Evolutionary conservation across 2,113 vertebrate species (phyloP).

Genomic region (Okapia johnstoni): DNA sequence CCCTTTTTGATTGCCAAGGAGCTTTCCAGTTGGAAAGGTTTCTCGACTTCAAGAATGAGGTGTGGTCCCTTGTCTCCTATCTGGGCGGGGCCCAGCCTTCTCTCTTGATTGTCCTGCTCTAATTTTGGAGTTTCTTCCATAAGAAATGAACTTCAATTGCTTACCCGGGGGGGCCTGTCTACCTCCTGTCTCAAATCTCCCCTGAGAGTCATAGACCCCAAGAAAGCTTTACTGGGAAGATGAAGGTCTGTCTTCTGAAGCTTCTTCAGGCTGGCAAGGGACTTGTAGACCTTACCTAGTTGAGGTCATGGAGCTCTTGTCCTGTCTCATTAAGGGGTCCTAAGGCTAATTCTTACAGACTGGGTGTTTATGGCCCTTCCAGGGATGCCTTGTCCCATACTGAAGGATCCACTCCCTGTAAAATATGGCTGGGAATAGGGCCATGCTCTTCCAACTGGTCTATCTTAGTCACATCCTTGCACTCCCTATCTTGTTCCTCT

Average conservation of each 20-base stretch:
- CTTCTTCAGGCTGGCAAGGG: neutral
- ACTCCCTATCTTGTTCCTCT: neutral
- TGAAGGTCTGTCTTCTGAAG: neutral
- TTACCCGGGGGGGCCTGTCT: neutral
- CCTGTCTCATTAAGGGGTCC: neutral
- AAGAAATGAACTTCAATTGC: neutral
- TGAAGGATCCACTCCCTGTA: neutral
- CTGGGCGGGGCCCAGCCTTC: neutral
- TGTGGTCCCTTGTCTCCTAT: neutral
- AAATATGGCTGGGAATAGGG: neutral
- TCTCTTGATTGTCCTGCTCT: neutral
- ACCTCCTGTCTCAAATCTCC: neutral
- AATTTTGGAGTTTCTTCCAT: neutral
- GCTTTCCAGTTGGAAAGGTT: neutral
- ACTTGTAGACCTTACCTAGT: neutral
- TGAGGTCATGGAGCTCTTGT: neutral
- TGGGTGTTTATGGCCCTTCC: neutral
- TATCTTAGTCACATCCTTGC: neutral
- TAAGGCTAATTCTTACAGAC: neutral
- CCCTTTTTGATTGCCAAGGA: neutral
- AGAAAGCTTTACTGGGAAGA: neutral
- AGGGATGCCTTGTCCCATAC: neutral
- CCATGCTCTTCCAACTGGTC: neutral
- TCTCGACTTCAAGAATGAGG: neutral
- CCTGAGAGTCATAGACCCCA: neutral